Conservation (phyloP, 1,140 invertebrate species). For the Rhyacophila brunnea region DNA sequence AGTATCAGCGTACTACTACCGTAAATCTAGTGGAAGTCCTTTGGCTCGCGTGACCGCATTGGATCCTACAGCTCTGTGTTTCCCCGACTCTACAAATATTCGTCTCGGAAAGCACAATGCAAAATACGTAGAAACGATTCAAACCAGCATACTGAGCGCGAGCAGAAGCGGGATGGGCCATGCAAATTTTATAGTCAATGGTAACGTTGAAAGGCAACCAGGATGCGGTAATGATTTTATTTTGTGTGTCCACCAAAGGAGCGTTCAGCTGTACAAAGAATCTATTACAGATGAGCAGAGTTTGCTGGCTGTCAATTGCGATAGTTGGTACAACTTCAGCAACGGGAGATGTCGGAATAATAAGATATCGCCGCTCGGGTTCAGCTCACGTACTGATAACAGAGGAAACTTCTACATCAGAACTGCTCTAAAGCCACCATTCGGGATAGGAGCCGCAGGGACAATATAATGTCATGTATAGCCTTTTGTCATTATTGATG, state of each 20-base stretch:
- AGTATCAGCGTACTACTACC: conserved; percentile 14
- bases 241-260: conserved; percentile 21
- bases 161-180: conserved; percentile 14
- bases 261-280: conserved; percentile 12
- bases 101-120: conserved; percentile 17
- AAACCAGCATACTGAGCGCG: conserved; percentile 24
- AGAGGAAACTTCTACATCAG: conserved; percentile 15
- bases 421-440: conserved; percentile 4
- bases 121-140: conserved; percentile 27
- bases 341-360: neutral
- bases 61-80: conserved; percentile 26
- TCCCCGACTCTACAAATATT: neutral
- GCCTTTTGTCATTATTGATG: too few species aligned
- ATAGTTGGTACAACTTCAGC: conserved; percentile 2
- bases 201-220: conserved; percentile 14
- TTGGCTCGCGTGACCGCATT: conserved; percentile 25
- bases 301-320: conserved; percentile 16
- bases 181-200: conserved; percentile 28
- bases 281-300: conserved; percentile 13
- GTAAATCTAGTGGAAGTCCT: neutral
- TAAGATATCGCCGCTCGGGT: neutral
- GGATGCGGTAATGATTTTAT: conserved; percentile 10
- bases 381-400: conserved; percentile 1
- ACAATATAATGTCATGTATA: too few species aligned
- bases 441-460: conserved; percentile 2